Evolutionary conservation across 2,888 invertebrate species (phyloP), one percentile per base, ranked within the genome.

Genomic region (Cancer borealis): DNA sequence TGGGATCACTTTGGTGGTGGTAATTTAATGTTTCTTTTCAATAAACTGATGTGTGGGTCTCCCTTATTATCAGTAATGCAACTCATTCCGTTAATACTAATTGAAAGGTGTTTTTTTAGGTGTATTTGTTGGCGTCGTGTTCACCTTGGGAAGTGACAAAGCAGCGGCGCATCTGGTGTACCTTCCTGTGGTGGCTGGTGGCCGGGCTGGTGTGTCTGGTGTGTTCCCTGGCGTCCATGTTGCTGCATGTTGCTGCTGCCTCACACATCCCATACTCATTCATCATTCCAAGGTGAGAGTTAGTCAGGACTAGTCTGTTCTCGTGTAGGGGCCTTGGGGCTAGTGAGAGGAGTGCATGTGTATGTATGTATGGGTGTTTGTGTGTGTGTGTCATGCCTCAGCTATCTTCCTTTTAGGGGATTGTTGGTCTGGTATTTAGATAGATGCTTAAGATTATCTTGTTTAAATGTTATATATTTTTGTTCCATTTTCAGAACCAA

Each of bases 61-160:
- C 39, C 39, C 39, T 39, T 39, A 39, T 39, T 39, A 39, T 39
- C 39, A 39, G 39, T 39, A 39, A 39, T 39, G 39, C 39, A 39
- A 39, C 39, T 39, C 39, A 2, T 39, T 39, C 39, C 2, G 21
- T 49, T 49, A 49, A 49, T 49, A 49, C 10, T 49, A 3, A 12
- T 8, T 60, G 21, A 60, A 21, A 17, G 60, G 60, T 54, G 54
- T 60, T 39, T 2, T 39, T 10, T 26, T 66, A 95, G 95, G 95
- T 95, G 12, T 95, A 93, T 46, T 84, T 95, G 12, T n/a, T 95
- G 66, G 88, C 95, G 14, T 91, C 93, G 12, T 95, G 95, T 89
- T 95, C 95, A 2, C 95, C 95, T 1, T 95, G 95, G 93, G 95
- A 95, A 26, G 8, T 93, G 60, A 88, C 89, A 49, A 95, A 95